Evolutionary conservation across 2,888 invertebrate species (phyloP).

Genomic region (Dryobota labecula): DNA sequence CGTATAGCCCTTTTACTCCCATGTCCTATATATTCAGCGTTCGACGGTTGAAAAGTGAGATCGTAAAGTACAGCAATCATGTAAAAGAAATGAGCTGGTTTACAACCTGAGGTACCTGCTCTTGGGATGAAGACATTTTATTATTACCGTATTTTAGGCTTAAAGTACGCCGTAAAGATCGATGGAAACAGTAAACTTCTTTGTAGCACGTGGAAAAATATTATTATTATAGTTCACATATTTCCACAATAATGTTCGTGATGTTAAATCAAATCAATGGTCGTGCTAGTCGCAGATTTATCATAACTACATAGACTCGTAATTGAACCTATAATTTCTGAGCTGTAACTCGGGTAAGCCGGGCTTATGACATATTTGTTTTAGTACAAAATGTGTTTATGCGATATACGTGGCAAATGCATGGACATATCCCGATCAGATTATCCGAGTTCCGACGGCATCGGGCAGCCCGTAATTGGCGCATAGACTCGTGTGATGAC

Average conservation of each 20-base stretch:
- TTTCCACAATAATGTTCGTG: constrained; percentile 4
- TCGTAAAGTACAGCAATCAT: constrained; percentile 56
- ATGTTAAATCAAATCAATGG: not conserved
- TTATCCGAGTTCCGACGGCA: constrained; percentile 33
- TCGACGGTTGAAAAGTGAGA: constrained; percentile 23
- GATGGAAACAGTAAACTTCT: constrained; percentile 29
- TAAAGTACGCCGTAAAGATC: constrained; percentile 39
- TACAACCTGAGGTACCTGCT: constrained; percentile 41
- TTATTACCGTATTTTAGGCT: constrained; percentile 45
- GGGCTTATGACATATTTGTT: constrained; percentile 13
- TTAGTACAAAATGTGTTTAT: constrained; percentile 29
- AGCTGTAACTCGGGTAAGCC: not conserved
- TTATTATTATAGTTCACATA: not conserved
- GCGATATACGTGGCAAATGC: constrained; percentile 29
- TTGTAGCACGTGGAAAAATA: not conserved
- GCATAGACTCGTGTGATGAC: constrained; percentile 44
- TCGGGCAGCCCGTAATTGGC: constrained; percentile 37
- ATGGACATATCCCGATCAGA: constrained; percentile 48
- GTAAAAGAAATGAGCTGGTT: constrained; percentile 57
- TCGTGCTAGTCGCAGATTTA: constrained; percentile 1
- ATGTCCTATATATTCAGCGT: constrained; percentile 35
- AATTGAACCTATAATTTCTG: constrained; percentile 19
- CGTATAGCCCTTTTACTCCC: constrained; percentile 8
- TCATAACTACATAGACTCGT: constrained; percentile 3
- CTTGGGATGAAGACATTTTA: constrained; percentile 51